These are phyloP conservation scores for Xestobium rufovillosum DNA, from an alignment of 2,888 invertebrate species.

Conservation along the genomic window DNA sequence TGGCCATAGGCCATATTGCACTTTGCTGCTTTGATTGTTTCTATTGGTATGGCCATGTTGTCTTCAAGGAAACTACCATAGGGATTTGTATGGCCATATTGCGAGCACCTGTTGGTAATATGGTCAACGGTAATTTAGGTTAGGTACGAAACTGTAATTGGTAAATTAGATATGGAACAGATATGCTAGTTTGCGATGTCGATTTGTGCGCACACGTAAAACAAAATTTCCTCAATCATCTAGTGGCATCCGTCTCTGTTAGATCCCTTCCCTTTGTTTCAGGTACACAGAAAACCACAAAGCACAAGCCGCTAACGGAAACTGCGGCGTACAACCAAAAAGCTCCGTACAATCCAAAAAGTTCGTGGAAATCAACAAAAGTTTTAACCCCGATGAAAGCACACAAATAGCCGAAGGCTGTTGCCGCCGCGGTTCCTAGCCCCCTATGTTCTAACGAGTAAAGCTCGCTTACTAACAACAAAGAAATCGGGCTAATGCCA, in stretches of 20 bases:
- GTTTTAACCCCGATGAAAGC: constrained; percentile 82
- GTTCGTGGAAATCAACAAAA: constrained; percentile 72
- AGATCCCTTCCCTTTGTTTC: constrained; percentile 87
- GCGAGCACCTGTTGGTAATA: no score
- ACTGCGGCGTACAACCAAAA: constrained; percentile 85
- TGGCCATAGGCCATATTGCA: no score
- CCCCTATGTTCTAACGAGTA: constrained; percentile 79
- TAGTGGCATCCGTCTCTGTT: constrained; percentile 72
- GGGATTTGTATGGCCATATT: no score
- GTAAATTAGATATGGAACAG: no score
- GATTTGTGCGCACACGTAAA: no score
- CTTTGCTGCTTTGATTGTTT: no score
- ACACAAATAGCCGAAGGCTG: constrained; percentile 79
- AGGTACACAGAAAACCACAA: constrained; percentile 79
- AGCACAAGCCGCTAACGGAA: constrained; percentile 73
- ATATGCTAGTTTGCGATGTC: no score
- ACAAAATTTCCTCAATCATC: constrained; percentile 33
- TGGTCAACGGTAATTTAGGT: no score
- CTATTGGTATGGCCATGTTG: no score
- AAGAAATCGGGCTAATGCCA: constrained; percentile 82
- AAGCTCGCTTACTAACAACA: constrained; percentile 74
- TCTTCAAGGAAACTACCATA: no score
- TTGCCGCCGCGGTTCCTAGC: constrained; percentile 80
- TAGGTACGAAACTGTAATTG: no score
- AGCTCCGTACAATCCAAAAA: constrained; percentile 71